Base-by-base conservation (phyloP, 2,113 vertebrate genomes). In the Sinosuthora webbiana region DNA sequence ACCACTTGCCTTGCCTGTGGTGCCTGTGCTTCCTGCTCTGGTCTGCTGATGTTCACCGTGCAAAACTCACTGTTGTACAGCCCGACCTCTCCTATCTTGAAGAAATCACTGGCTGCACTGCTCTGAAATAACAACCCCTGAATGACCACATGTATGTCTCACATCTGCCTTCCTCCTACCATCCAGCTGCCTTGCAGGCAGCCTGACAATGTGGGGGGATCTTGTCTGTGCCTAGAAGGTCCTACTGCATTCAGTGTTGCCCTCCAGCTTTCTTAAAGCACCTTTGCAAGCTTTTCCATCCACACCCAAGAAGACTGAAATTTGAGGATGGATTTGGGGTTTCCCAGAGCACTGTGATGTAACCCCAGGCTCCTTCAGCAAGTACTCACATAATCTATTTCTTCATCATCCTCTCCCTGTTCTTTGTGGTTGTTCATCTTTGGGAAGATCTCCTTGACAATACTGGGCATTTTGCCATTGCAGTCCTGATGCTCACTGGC, bases 371-470 rank as follows among this genome's bases (percentile, higher is more conserved):
- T 89, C 44, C 31, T 47, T 10, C 52, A 73, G 5, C 17, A 73
- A 57, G 25, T 52, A 98, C 99, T 99, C 96, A 99, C 99, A 11
- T 99, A 99, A 95, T 99, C 99, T 0, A 98, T 99, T 96, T 99
- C 99, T 60, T 99, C 99, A 39, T 99, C 99, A 8, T 99, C 98
- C 55, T 99, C 98, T 8, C 97, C 95, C 42, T 93, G 96, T 75
- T 99, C 99, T 84, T 98, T 98, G 88, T 97, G 98, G 60, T 98
- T 98, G 13, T 98, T 98, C 97, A 99, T 98, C 94, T 99, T 98
- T 44, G 99, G 99, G 93, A 98, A 99, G 76, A 99, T 98, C 37
- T 99, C 98, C 20, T 99, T 98, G 93, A 98, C 98, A 42, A 98
- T 97, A 84, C 91, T 97, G 21, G 98, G 98, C 56, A 98, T 97